Conservation (phyloP, 2,113 vertebrate species). For the Sciurus niger region DNA sequence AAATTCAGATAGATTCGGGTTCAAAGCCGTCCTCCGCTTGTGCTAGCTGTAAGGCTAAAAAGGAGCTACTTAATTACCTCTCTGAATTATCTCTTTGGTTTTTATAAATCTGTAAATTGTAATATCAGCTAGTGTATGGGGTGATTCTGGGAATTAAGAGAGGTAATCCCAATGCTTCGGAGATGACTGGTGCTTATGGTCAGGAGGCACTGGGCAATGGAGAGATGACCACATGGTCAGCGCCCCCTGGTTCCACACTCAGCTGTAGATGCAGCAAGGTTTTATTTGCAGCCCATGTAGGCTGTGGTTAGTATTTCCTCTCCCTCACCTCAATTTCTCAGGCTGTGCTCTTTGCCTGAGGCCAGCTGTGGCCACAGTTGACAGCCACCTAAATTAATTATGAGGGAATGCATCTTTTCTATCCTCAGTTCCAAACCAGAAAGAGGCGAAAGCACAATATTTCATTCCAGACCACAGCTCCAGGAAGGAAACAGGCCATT, state of each 20-base stretch:
- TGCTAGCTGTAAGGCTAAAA: background rate
- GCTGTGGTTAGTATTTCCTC: background rate
- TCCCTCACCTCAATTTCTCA: background rate
- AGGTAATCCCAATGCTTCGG: background rate
- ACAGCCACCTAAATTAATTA: slow-evolving; percentile 60
- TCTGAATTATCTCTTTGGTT: background rate
- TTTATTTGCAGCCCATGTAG: background rate
- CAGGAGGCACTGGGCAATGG: background rate
- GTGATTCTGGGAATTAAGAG: background rate
- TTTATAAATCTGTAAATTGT: background rate
- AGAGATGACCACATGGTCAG: accelerated
- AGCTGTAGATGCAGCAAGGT: background rate
- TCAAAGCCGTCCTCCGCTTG: background rate
- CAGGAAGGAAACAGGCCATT: background rate
- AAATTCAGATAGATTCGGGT: background rate
- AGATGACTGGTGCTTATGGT: accelerated
- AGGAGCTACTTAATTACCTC: background rate
- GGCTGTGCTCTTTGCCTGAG: background rate
- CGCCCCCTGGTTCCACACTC: accelerated
- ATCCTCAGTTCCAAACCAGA: slow-evolving; percentile 4
- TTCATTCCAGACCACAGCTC: background rate
- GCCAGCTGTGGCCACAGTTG: background rate
- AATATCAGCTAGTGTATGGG: background rate
- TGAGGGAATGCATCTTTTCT: background rate
- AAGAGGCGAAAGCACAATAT: background rate